Percentiles rank a stretch among this genome's conserved stretches.
Evolutionary conservation across 2,888 invertebrate species (phyloP).

Genomic region (Aphodius granarius): DNA sequence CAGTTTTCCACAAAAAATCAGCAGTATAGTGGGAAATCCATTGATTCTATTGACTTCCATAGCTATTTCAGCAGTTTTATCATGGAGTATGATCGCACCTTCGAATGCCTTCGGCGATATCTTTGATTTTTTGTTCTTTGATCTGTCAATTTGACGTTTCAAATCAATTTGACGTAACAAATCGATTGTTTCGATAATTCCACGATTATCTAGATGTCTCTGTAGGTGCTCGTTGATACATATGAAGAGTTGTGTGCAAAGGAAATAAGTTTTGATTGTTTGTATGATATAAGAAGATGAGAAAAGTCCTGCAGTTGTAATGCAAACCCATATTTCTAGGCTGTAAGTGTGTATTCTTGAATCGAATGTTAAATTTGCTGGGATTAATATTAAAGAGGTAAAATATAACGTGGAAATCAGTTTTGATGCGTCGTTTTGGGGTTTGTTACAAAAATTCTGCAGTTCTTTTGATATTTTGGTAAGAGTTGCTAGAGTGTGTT

Average conservation of each 20-base stretch:
- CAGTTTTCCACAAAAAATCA: neutral
- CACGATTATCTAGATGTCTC: neutral
- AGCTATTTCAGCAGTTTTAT: neutral
- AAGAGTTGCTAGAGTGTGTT: neutral
- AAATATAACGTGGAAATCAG: neutral
- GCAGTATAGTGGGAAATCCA: neutral
- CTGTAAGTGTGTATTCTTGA: neutral
- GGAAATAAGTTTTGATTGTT: neutral
- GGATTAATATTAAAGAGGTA: neutral
- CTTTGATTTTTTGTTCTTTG: neutral
- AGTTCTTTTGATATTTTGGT: neutral
- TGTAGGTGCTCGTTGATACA: neutral
- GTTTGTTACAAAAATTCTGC: neutral
- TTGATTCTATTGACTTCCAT: neutral
- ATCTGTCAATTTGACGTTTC: too few relatives aligned
- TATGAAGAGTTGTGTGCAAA: neutral
- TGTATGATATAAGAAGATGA: neutral
- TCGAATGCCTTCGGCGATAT: too few relatives aligned
- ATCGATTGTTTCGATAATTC: neutral
- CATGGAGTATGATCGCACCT: constrained; percentile 4
- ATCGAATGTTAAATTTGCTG: neutral
- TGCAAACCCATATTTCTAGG: neutral
- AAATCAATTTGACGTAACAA: too few relatives aligned
- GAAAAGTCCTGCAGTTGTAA: neutral
- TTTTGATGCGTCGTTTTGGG: neutral